Conservation (phyloP, 2,797 vertebrate species). For the Xerus rutilus region DNA sequence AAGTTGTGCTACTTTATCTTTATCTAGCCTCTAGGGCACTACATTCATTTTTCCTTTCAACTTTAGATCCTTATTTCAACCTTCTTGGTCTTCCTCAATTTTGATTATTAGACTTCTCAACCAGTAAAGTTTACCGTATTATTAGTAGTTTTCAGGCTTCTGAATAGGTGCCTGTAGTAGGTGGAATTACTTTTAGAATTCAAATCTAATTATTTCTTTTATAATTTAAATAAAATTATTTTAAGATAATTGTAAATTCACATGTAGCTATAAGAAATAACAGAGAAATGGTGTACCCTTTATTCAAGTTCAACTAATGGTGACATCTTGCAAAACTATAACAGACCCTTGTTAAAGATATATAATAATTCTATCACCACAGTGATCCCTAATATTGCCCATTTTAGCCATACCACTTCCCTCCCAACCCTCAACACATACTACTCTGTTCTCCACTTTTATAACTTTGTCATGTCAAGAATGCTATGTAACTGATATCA, state of each 20-base stretch:
- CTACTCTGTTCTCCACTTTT: not conserved
- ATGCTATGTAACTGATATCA: not conserved
- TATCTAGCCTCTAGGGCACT: not conserved
- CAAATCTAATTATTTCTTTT: not conserved
- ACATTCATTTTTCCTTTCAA: not conserved
- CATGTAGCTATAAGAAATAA: not conserved
- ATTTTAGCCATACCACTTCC: not conserved
- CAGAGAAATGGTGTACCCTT: not conserved
- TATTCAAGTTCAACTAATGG: not conserved
- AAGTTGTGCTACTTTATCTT: not conserved
- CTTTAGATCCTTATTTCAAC: not conserved
- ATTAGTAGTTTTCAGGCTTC: not conserved
- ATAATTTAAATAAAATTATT: conserved; percentile 16
- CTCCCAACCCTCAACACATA: not conserved
- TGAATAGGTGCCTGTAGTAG: not conserved
- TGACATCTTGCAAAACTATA: not conserved
- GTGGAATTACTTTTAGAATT: not conserved
- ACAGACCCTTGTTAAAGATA: not conserved
- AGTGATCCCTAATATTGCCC: not conserved
- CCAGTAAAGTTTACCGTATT: not conserved
- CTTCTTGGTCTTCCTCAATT: not conserved
- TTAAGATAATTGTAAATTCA: not conserved
- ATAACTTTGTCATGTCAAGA: not conserved
- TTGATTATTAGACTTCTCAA: conserved; percentile 5
- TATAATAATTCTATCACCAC: not conserved